Conservation (phyloP, 2,113 vertebrate species). For the Parus major region DNA sequence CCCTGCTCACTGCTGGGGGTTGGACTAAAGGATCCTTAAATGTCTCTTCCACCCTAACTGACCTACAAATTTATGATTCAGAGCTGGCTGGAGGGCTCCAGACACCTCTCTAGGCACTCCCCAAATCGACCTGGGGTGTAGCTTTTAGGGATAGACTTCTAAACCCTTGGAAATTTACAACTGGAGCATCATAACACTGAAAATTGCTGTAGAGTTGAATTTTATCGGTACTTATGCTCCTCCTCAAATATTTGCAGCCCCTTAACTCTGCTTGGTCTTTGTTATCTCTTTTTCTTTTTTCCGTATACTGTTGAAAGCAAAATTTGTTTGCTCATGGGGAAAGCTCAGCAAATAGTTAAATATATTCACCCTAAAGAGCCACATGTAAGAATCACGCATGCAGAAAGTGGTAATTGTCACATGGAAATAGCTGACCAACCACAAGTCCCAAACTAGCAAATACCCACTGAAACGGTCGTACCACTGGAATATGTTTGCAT, state of each 20-base stretch:
- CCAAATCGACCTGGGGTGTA: accelerated
- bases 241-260: background rate
- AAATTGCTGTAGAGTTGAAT: background rate
- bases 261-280: background rate
- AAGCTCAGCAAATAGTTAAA: background rate
- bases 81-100: background rate
- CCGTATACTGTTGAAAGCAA: background rate
- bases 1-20: background rate
- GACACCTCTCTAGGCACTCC: background rate
- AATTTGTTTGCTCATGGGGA: background rate
- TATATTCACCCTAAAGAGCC: background rate
- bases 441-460: background rate
- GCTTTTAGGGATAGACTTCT: background rate
- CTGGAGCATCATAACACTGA: background rate
- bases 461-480: background rate
- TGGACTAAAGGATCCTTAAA: background rate
- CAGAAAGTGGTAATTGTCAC: background rate
- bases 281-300: background rate
- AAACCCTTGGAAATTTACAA: background rate
- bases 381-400: background rate
- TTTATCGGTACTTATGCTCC: background rate
- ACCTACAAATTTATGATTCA: background rate
- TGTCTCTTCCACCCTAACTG: background rate
- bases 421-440: background rate
- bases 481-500: background rate